phyloP scores from a whole-genome alignment of 2,888 invertebrate species.

The Lithophane semibrunnea region DNA sequence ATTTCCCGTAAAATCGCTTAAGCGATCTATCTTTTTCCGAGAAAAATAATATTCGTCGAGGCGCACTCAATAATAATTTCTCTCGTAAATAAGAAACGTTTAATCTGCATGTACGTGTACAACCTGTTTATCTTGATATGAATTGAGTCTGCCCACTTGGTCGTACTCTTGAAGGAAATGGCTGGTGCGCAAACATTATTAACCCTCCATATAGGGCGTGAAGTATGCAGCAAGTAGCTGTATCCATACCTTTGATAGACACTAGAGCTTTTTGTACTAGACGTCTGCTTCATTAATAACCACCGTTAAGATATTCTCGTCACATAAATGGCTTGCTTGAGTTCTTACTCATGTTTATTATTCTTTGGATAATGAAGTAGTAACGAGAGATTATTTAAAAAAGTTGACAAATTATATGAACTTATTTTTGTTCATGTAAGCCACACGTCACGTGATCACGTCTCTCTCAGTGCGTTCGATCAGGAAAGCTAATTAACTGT shows the following conservation, averaged over 20 bases:
- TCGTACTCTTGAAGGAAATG: constrained; percentile 76
- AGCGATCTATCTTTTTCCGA: constrained; percentile 88
- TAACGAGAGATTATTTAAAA: constrained; percentile 46
- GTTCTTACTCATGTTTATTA: constrained; percentile 74
- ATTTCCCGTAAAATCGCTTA: constrained; percentile 88
- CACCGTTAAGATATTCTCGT: constrained; percentile 74
- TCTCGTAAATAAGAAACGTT: constrained; percentile 77
- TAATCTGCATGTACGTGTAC: constrained; percentile 80
- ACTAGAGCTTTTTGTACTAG: constrained; percentile 76
- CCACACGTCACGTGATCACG: background rate
- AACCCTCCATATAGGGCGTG: constrained; percentile 81
- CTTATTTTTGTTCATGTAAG: constrained; percentile 11
- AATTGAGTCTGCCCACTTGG: constrained; percentile 76
- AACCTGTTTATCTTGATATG: constrained; percentile 81
- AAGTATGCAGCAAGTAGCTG: constrained; percentile 77
- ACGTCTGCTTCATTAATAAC: constrained; percentile 79
- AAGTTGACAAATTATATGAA: constrained; percentile 20
- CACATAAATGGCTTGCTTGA: constrained; percentile 75
- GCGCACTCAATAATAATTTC: constrained; percentile 82
- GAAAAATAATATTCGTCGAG: constrained; percentile 85
- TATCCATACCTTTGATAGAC: constrained; percentile 76
- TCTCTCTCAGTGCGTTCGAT: background rate
- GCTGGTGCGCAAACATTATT: constrained; percentile 83
- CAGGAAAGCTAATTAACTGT: constrained; percentile 3
- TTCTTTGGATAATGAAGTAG: constrained; percentile 62